Evolutionary conservation across 1,140 invertebrate genomes (phyloP).

Genomic region (Oscheius sp.): DNA sequence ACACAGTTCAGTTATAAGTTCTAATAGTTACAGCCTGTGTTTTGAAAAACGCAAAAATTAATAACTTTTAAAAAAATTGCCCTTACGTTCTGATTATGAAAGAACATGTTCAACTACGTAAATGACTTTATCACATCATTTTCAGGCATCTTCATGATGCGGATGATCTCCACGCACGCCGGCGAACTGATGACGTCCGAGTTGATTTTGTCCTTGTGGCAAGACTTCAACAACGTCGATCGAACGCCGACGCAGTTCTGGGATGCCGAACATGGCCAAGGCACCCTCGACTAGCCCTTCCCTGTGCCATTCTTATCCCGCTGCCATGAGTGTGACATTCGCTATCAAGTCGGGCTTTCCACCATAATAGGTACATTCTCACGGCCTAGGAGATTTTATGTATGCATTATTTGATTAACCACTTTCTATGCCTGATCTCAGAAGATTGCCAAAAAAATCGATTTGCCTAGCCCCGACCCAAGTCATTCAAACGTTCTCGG

Average conservation of each 20-base stretch:
- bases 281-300: constrained; percentile 18
- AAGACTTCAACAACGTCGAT: constrained; percentile 61
- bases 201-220: constrained; percentile 59
- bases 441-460: no score
- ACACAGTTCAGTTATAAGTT: no score
- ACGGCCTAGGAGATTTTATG: background rate
- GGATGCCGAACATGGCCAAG: constrained; percentile 49
- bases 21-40: no score
- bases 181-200: constrained; percentile 60
- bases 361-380: background rate
- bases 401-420: background rate
- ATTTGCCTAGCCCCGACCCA: background rate
- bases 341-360: constrained; percentile 9
- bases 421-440: no score
- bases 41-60: background rate
- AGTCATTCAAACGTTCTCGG: background rate
- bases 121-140: no score
- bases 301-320: background rate
- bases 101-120: no score
- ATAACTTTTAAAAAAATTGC: background rate
- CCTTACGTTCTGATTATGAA: background rate
- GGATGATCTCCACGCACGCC: constrained; percentile 56
- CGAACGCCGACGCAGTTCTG: constrained; percentile 54
- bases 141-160: constrained; percentile 56
- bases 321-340: background rate